Base-by-base conservation (phyloP, 1,140 invertebrate species). In the Manduca sexta region DNA sequence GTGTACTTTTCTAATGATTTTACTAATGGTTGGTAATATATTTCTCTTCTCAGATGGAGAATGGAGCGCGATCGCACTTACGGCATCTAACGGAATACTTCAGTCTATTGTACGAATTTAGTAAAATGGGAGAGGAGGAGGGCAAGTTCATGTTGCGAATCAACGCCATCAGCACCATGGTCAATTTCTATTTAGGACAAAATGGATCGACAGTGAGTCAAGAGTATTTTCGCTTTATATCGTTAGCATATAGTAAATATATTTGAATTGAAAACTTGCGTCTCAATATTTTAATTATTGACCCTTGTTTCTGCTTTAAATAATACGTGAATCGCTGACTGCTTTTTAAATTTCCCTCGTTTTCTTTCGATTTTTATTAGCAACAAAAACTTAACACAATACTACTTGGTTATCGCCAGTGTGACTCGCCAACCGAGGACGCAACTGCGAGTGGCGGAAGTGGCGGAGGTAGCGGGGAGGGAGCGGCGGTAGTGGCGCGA, bases 51-150 rank as follows among this genome's bases (percentile, higher is more conserved):
- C 62, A 93, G 88, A 92, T 97, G 90, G 95, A 97, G 66, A 94
- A 94, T 74, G 93, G 93, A 26, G 95, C 95, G 4, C 93, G 95
- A 60, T 91, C 93, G 11, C 93, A 95, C 74, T 76, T 95, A 35
- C 93, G 95, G 56, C 94, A 97, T 76, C 86, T 98, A 34, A 95
- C 94, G 2, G 97, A 98, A 72, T 98, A 97, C 72, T 98, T 98
- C 80, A 92, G 92, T 10, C 92, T 98, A 66, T 84, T 98, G 43
- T 93, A 95, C 65, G 96, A 98, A 76, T 98, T 97, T 78, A 95
- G 95, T 59, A 95, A 96, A 75, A 95, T 97, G 93, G 96, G 96
- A 1, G 95, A 97, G 49, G 95, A 97, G 58, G 96, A 98, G 73
- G 93, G 93, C 15, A 88, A 93, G 65, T 97, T 97, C 80, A 86